A percentile compares a stretch with the other conserved stretches of the same genome.
These are phyloP conservation scores for Oncorhynchus kisutch DNA, from an alignment of 2,113 vertebrate species.

Conservation along the genomic window DNA sequence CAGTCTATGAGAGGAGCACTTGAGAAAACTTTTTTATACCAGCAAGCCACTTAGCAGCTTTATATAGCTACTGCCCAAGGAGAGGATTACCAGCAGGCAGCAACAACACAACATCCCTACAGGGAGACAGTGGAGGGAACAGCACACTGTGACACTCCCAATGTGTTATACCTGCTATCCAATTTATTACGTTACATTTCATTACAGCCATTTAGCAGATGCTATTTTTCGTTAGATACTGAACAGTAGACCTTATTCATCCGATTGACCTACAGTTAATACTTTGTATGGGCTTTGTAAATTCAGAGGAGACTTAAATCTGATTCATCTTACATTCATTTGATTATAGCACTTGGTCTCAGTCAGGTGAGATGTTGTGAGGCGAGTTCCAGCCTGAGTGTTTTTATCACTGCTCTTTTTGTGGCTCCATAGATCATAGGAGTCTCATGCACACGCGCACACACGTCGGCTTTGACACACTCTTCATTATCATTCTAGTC, in stretches of 20 bases:
- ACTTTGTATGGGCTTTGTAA: too few species aligned
- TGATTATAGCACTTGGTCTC: too few species aligned
- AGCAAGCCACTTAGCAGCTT: constrained; percentile 55
- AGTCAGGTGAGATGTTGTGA: too few species aligned
- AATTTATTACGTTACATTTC: constrained; percentile 2
- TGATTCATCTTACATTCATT: too few species aligned
- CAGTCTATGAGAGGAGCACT: constrained; percentile 55
- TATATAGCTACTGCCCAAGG: constrained; percentile 69
- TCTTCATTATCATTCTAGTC: constrained; percentile 69
- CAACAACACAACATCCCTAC: constrained; percentile 54
- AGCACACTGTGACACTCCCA: background rate
- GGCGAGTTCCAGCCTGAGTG: background rate
- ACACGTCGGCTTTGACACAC: constrained; percentile 17
- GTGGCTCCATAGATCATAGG: background rate
- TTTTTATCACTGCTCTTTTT: background rate
- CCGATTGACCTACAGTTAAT: too few species aligned
- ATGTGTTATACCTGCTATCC: background rate
- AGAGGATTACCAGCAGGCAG: constrained; percentile 69
- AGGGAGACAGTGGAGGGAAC: constrained; percentile 34
- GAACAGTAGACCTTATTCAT: too few species aligned
- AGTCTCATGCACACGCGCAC: background rate
- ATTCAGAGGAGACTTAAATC: too few species aligned
- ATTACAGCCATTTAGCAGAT: too few species aligned
- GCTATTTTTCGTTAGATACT: too few species aligned
- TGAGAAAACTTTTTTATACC: constrained; percentile 56